Evolutionary conservation across 2,113 vertebrate genomes (phyloP).

Genomic region (Clarias gariepinus): DNA sequence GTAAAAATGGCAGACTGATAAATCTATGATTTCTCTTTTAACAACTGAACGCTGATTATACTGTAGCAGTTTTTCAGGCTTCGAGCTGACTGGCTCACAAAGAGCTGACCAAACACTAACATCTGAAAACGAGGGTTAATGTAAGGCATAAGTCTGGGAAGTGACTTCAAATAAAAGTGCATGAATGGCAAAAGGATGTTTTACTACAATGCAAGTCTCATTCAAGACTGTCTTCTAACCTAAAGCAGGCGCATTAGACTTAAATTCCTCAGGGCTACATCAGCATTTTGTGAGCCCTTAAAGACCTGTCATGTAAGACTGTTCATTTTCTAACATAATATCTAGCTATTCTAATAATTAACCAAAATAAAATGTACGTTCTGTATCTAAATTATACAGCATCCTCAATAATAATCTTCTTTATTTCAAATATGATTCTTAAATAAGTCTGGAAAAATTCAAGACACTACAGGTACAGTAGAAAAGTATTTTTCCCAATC

Average conservation of each 20-base stretch:
- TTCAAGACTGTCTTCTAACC: neutral
- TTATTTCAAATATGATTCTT: neutral
- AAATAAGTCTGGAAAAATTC: neutral
- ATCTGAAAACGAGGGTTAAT: neutral
- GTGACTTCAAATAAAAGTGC: neutral
- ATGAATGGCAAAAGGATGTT: neutral
- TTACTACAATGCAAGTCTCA: neutral
- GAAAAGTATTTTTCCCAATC: too few relatives aligned
- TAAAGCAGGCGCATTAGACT: neutral
- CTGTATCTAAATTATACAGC: neutral
- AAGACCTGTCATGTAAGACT: neutral
- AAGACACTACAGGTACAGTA: neutral
- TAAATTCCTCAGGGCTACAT: neutral
- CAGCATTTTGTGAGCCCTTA: neutral
- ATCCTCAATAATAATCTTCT: neutral
- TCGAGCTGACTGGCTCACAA: slow-evolving; percentile 25
- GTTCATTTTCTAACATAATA: neutral
- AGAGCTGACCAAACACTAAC: slow-evolving; percentile 2
- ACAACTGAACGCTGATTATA: slow-evolving; percentile 11
- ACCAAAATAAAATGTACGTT: neutral
- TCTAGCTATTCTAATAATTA: neutral
- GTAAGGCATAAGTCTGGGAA: neutral
- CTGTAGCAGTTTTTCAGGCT: slow-evolving; percentile 9
- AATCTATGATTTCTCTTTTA: neutral
- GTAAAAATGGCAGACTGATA: slow-evolving; percentile 29